Conservation (phyloP, 2,113 vertebrate genomes). For the Empidonax alnorum region DNA sequence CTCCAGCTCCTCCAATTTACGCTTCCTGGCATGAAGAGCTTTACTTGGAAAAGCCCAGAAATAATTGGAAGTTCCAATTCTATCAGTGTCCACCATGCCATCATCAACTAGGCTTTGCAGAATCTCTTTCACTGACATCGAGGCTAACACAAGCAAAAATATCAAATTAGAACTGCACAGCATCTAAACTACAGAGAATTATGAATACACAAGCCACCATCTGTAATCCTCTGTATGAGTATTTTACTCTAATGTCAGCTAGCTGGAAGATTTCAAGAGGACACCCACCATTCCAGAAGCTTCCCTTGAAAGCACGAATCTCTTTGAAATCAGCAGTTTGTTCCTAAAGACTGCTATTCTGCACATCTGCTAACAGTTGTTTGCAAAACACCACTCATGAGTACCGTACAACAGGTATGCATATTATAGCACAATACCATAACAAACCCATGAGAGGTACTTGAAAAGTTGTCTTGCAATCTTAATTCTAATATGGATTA, state of each 20-base stretch:
- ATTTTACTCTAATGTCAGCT: neutral
- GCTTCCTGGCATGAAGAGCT: slow-evolving; percentile 85
- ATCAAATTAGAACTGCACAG: neutral
- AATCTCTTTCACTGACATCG: slow-evolving; percentile 95
- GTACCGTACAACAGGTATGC: neutral
- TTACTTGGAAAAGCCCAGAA: slow-evolving; percentile 99
- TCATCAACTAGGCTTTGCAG: slow-evolving; percentile 97
- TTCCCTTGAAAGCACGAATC: neutral
- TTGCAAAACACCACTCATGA: neutral
- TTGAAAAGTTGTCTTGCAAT: neutral
- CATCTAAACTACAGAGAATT: neutral
- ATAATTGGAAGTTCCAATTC: slow-evolving; percentile 96
- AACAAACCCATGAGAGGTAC: neutral
- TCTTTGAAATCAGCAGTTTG: neutral
- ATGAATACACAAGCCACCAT: neutral
- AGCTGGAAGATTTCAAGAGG: neutral
- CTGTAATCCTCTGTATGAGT: neutral
- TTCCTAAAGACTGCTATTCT: neutral
- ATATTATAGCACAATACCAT: neutral
- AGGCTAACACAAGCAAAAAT: slow-evolving; percentile 76
- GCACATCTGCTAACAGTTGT: neutral
- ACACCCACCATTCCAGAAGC: neutral
- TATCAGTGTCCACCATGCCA: slow-evolving; percentile 94
- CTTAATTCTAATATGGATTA: neutral
- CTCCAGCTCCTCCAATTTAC: slow-evolving; percentile 84